Evolutionary conservation across 2,113 vertebrate species (phyloP), one percentile per base, ranked within the genome.

Genomic region (Limanda limanda): DNA sequence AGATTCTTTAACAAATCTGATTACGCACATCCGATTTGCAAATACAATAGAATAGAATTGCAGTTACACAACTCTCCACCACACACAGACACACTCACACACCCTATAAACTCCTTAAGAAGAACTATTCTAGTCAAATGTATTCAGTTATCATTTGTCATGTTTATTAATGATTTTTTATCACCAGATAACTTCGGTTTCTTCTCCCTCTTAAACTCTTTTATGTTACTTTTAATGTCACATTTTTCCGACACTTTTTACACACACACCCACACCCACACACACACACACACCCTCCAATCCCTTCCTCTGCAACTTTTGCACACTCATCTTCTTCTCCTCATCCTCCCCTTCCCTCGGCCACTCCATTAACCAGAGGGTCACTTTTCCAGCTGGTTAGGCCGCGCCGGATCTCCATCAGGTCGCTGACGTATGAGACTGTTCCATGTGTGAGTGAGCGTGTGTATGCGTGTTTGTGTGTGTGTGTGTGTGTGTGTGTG

Each of bases 341-440:
- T 86, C 77, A 78, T 72, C 73, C 71, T 74, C 58, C 84, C 58
- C 24, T 77, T 74, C 63, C 79, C 88, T 65, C 91, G 95, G 95
- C 91, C 96, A 97, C 92, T 97, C 97, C 95, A 98, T 99, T 95
- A 97, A 97, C 93, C 96, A 98, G 93, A 96, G 86, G 86, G 89
- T 91, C 86, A 89, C 89, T 88, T 91, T 91, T 89, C 89, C 90
- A 89, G 89, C 81, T 90, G 85, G 86, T 90, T 92, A 88, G 81
- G 61, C 67, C 47, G 56, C 74, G 70, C 84, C 78, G 78, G 74
- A 66, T 79, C 82, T 83, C 80, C 83, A 86, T 91, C 88, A 92
- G 88, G 80, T 84, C 23, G 60, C 71, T 85, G 89, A 90, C 71
- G 72, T 89, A 85, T 18, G 62, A 79, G 59, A 82, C 70, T 68